These are phyloP conservation scores for Etheostoma spectabile DNA, from an alignment of 2,113 vertebrate species.

Conservation along the genomic window DNA sequence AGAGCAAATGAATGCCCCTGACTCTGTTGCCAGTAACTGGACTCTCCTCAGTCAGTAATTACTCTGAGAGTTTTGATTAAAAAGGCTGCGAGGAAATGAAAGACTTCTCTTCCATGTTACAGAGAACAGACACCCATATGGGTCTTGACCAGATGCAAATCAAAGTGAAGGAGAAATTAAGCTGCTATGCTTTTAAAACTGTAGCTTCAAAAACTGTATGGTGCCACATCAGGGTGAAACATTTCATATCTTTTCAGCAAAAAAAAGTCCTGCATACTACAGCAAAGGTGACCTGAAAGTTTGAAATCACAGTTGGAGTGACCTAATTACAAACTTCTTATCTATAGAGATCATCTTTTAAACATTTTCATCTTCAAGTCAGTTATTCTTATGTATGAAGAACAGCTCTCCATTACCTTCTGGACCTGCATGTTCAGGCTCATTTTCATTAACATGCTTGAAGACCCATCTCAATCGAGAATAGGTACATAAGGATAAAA, in stretches of 20 bases:
- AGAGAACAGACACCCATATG: conserved; percentile 30
- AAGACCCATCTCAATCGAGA: conserved; percentile 51
- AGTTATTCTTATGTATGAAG: conserved; percentile 15
- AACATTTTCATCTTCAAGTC: conserved; percentile 5
- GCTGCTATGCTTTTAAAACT: conserved; percentile 16
- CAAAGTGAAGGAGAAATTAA: conserved; percentile 35
- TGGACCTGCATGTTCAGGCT: conserved; percentile 44
- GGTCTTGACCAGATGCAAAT: conserved; percentile 30
- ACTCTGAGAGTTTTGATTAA: conserved; percentile 66
- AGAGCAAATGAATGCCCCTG: conserved; percentile 57
- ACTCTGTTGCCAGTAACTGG: conserved; percentile 56
- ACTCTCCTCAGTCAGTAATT: conserved; percentile 68
- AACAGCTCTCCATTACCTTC: conserved; percentile 17
- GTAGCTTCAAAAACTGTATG: neutral
- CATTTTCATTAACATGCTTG: conserved; percentile 49
- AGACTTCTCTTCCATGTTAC: conserved; percentile 32
- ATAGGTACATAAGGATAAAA: conserved; percentile 69
- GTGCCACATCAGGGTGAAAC: neutral
- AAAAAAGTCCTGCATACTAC: neutral
- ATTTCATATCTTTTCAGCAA: neutral
- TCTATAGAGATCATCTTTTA: conserved; percentile 1
- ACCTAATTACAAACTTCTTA: neutral
- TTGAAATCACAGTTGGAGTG: conserved; percentile 2
- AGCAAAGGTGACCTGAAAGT: conserved; percentile 20
- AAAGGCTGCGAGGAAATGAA: conserved; percentile 52